Evolutionary conservation across 2,113 vertebrate species (phyloP).

Genomic region (Melanocharis versteri): DNA sequence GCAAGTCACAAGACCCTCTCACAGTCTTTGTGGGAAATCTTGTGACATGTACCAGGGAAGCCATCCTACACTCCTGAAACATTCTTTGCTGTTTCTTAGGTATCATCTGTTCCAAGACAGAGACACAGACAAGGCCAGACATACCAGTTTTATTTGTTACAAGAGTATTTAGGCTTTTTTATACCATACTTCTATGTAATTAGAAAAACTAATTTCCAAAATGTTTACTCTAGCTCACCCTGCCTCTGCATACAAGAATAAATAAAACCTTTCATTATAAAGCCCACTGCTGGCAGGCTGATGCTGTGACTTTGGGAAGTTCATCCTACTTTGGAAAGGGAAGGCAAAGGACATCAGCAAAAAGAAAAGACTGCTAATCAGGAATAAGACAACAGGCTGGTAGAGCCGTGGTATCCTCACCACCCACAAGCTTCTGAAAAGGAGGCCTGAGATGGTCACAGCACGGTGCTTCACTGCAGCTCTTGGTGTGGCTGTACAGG

Average conservation of each 20-base stretch:
- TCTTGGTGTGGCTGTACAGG: background rate
- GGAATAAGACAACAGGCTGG: background rate
- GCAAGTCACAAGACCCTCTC: background rate
- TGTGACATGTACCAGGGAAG: background rate
- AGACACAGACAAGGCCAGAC: background rate
- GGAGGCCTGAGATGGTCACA: background rate
- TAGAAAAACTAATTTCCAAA: background rate
- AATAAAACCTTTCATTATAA: background rate
- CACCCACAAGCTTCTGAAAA: background rate
- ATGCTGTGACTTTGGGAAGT: background rate
- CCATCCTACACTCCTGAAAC: background rate
- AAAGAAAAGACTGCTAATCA: background rate
- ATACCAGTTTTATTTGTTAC: rapidly evolving
- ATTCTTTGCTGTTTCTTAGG: background rate
- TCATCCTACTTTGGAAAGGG: background rate
- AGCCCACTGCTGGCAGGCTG: background rate
- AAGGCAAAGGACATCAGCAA: background rate
- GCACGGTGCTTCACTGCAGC: background rate
- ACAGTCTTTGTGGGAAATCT: background rate
- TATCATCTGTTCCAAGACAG: background rate
- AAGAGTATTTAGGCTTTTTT: background rate
- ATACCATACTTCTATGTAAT: background rate
- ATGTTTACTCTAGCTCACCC: background rate
- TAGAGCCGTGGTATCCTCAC: background rate
- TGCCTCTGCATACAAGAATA: background rate